phyloP scores from a whole-genome alignment of 37 sponge, comb jelly and placozoan species.

The Aplysina aerophoba region DNA sequence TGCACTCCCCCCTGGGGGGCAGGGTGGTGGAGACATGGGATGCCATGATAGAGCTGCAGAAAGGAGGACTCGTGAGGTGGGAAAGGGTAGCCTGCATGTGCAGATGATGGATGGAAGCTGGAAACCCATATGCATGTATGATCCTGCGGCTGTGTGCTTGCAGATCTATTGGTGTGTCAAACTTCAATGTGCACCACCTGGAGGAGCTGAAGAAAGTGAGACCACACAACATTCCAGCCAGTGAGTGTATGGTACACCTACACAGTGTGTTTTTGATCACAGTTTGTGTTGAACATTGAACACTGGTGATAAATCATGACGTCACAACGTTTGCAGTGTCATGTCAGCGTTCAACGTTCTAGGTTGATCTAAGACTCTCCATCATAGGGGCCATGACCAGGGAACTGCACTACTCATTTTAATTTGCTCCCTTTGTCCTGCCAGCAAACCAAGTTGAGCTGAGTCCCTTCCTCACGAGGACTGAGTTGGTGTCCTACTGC shows the following conservation, averaged over 20 bases:
- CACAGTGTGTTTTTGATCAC: too few relatives aligned
- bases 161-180: slow-evolving; percentile 87
- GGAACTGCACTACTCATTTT: too few relatives aligned
- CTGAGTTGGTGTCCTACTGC: slow-evolving; percentile 72
- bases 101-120: too few relatives aligned
- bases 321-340: too few relatives aligned
- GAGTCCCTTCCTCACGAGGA: slow-evolving; percentile 67
- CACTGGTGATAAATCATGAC: too few relatives aligned
- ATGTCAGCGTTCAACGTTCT: too few relatives aligned
- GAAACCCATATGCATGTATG: background rate
- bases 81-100: too few relatives aligned
- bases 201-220: slow-evolving; percentile 67
- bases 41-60: slow-evolving; percentile 67
- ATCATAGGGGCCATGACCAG: too few relatives aligned
- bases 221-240: slow-evolving; percentile 66
- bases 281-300: too few relatives aligned
- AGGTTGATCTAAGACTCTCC: too few relatives aligned
- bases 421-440: too few relatives aligned
- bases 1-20: slow-evolving; percentile 75
- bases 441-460: slow-evolving; percentile 86
- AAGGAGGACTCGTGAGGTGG: slow-evolving; percentile 55
- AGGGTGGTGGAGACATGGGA: slow-evolving; percentile 80
- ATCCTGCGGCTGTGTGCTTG: too few relatives aligned
- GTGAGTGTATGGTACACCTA: slow-evolving; percentile 39
- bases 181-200: slow-evolving; percentile 79